Conservation (phyloP, 2,113 vertebrate species). For the Mirounga angustirostris region DNA sequence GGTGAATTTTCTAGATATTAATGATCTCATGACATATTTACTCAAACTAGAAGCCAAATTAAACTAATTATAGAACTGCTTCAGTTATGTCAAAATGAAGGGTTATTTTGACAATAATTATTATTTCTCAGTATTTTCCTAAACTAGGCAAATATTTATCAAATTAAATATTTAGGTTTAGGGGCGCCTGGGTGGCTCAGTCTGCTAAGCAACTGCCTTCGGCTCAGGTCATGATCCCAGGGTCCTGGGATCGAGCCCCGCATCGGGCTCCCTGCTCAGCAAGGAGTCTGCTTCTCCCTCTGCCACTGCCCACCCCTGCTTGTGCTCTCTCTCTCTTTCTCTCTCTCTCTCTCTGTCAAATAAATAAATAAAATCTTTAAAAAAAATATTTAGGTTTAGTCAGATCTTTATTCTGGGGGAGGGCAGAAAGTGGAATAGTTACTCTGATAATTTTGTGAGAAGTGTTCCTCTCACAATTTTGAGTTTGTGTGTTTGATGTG, state of each 20-base stretch:
- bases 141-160: background rate
- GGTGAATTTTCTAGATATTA: background rate
- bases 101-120: background rate
- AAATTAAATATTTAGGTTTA: slow-evolving; percentile 28
- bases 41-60: background rate
- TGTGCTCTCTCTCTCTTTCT: too few species aligned
- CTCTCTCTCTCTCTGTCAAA: too few species aligned
- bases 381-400: background rate
- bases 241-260: too few species aligned
- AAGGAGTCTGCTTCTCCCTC: too few species aligned
- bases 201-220: too few species aligned
- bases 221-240: too few species aligned
- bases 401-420: background rate
- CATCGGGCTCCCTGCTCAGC: too few species aligned
- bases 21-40: background rate
- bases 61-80: background rate
- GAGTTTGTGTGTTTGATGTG: background rate
- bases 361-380: too few species aligned
- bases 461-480: background rate
- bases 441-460: background rate
- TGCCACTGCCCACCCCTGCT: too few species aligned
- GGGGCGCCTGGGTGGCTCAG: too few species aligned
- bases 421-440: background rate
- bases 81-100: background rate
- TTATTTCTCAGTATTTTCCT: background rate